Evolutionary conservation across 2,797 vertebrate species (phyloP).

Genomic region (Leucoraja ocellata): DNA sequence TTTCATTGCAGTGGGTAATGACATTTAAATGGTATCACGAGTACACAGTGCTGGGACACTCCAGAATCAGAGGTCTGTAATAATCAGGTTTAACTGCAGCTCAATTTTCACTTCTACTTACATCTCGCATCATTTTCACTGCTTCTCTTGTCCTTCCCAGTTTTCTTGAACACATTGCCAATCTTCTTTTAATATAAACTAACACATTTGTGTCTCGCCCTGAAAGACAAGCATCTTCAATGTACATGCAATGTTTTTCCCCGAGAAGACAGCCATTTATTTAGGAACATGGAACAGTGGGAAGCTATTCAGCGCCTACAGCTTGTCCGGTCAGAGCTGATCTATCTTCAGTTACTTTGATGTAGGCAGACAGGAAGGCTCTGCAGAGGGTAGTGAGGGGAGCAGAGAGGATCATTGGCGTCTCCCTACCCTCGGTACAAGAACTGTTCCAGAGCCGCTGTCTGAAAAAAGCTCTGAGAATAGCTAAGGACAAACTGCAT

Average conservation of each 20-base stretch:
- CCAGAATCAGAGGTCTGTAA: not conserved
- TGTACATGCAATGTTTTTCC: not conserved
- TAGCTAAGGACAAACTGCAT: too few species aligned
- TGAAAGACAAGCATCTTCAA: constrained; percentile 50
- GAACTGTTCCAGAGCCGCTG: too few species aligned
- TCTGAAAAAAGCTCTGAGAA: too few species aligned
- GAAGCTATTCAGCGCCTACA: not conserved
- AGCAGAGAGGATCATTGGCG: too few species aligned
- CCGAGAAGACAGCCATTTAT: not conserved
- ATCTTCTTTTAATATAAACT: constrained; percentile 93
- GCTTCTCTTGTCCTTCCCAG: constrained; percentile 92
- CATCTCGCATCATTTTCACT: constrained; percentile 98
- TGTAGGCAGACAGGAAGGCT: too few species aligned
- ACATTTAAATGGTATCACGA: not conserved
- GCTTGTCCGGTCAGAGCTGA: not conserved
- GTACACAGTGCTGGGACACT: too few species aligned
- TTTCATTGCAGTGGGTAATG: not conserved
- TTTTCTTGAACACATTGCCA: constrained; percentile 96
- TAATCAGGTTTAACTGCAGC: too few species aligned
- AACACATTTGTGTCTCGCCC: constrained; percentile 95
- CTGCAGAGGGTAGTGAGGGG: too few species aligned
- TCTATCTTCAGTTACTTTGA: not conserved
- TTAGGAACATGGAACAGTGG: not conserved
- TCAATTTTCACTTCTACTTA: constrained; percentile 59
- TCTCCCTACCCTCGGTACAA: too few species aligned